Conservation (phyloP, 2,888 invertebrate species). For the Hylaea fasciaria region DNA sequence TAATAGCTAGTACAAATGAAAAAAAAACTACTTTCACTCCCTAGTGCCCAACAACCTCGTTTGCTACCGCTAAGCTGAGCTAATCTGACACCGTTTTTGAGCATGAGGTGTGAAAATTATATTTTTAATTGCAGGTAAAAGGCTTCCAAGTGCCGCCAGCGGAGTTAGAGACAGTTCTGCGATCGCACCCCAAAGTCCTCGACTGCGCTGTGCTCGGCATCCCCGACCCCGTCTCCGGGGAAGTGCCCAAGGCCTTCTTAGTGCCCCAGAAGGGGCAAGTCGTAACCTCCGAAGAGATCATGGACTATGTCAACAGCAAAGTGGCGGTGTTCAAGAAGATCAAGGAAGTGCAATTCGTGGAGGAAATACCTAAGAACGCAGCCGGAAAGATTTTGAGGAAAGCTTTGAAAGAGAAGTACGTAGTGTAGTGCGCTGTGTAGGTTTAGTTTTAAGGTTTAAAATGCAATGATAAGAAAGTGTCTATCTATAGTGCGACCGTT, state of each 20-base stretch:
- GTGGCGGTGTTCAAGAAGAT: constrained; percentile 91
- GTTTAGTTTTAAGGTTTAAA: constrained; percentile 1
- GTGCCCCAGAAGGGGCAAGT: constrained; percentile 80
- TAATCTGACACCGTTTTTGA: too few relatives aligned
- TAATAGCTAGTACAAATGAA: too few relatives aligned
- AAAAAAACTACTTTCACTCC: too few relatives aligned
- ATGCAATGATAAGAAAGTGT: not conserved
- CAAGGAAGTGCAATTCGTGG: constrained; percentile 86
- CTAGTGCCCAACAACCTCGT: too few relatives aligned
- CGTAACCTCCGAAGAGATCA: constrained; percentile 82
- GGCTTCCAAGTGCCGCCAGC: constrained; percentile 94
- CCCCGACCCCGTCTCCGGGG: constrained; percentile 89
- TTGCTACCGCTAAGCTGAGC: too few relatives aligned
- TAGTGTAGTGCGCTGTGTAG: constrained; percentile 7
- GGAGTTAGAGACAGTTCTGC: constrained; percentile 91
- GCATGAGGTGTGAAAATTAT: too few relatives aligned
- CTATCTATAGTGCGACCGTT: too few relatives aligned
- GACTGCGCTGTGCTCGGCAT: constrained; percentile 95
- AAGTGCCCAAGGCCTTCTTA: constrained; percentile 91
- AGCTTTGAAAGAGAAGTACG: constrained; percentile 79
- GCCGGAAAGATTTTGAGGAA: constrained; percentile 92
- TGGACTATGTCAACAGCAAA: constrained; percentile 86
- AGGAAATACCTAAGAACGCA: constrained; percentile 89
- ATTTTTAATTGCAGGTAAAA: constrained; percentile 79
- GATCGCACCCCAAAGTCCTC: constrained; percentile 89